These are phyloP conservation scores for Cherax quadricarinatus DNA, from an alignment of 1,140 invertebrate species.

Conservation along the genomic window DNA sequence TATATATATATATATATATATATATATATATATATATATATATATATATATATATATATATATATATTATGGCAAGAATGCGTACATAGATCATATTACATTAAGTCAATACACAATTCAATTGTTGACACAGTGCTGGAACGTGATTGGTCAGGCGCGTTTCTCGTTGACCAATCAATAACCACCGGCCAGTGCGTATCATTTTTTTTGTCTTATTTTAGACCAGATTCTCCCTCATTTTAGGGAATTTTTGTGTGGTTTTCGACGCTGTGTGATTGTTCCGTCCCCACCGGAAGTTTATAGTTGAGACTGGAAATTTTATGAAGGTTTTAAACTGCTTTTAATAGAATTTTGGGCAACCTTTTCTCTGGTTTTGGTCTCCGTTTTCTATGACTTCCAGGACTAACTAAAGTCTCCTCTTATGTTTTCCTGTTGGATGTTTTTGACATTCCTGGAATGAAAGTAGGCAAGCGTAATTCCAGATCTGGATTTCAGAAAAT, in stretches of 20 bases:
- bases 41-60: too few species aligned
- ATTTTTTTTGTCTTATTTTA: constrained; percentile 7
- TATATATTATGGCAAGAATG: too few species aligned
- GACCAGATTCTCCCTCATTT: neutral
- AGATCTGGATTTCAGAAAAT: constrained; percentile 64
- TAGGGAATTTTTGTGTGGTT: neutral
- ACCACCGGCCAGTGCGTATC: constrained; percentile 28
- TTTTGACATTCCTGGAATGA: constrained; percentile 71
- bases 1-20: too few species aligned
- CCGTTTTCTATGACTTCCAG: constrained; percentile 55
- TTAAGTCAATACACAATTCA: constrained; percentile 12
- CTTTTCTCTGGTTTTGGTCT: constrained; percentile 1
- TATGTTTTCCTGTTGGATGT: constrained; percentile 61
- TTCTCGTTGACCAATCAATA: constrained; percentile 55
- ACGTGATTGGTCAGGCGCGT: neutral
- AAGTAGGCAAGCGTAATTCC: constrained; percentile 69
- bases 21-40: too few species aligned
- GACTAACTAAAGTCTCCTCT: neutral
- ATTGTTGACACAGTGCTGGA: neutral
- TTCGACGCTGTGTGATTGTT: neutral
- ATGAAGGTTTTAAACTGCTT: neutral
- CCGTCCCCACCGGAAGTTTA: neutral
- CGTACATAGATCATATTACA: neutral
- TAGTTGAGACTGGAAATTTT: neutral
- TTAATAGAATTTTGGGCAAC: constrained; percentile 47